A percentile compares a stretch with the other conserved stretches of the same genome.
phyloP scores from a whole-genome alignment of 2,888 invertebrate species.

The Leptinotarsa juncta region DNA sequence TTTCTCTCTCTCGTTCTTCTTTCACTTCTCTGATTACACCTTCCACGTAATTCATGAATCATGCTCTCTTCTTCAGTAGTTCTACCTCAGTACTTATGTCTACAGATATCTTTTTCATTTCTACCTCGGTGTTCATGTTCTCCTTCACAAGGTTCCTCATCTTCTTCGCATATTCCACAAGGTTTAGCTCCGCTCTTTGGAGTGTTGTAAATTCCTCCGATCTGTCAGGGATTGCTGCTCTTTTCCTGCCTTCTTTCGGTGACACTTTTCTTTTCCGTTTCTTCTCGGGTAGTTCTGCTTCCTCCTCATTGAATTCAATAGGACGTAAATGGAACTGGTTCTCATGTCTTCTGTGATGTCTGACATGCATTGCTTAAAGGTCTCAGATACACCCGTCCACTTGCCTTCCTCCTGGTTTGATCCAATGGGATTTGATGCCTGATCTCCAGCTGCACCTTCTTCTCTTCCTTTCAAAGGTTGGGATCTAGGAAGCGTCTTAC shows the following conservation, averaged over 20 bases:
- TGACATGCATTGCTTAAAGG: not conserved
- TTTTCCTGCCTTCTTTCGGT: not conserved
- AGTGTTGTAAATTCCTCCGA: not conserved
- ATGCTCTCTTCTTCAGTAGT: not conserved
- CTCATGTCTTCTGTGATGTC: not conserved
- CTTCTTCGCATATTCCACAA: not conserved
- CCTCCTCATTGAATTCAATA: not conserved
- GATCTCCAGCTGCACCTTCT: slow-evolving; percentile 1
- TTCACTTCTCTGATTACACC: not conserved
- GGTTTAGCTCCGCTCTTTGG: not conserved
- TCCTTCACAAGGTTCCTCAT: not conserved
- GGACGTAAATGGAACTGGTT: not conserved
- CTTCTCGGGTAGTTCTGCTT: not conserved
- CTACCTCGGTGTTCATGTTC: not conserved
- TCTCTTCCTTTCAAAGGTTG: not conserved
- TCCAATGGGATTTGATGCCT: not conserved
- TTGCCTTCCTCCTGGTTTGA: not conserved
- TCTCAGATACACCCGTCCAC: not conserved
- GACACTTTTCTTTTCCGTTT: not conserved
- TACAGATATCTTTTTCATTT: not conserved
- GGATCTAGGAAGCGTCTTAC: not conserved
- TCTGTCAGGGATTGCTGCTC: slow-evolving; percentile 8
- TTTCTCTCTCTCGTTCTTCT: not conserved
- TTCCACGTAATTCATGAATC: not conserved
- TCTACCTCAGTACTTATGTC: not conserved